phyloP scores from a whole-genome alignment of 2,797 vertebrate species.

The Leucoraja ocellata region DNA sequence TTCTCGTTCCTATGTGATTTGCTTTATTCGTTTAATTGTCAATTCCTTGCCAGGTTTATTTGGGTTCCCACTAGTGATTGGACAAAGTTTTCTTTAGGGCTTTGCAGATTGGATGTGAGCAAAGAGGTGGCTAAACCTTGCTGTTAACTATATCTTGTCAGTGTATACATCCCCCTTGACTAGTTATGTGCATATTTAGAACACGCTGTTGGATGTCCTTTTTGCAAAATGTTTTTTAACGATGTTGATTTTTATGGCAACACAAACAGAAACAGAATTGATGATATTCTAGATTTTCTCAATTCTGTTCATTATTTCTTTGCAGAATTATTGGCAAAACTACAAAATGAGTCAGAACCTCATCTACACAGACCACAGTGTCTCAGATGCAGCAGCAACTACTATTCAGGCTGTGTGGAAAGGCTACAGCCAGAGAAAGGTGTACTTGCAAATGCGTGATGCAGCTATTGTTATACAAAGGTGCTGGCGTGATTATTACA shows the following conservation, averaged over 20 bases:
- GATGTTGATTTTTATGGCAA: background rate
- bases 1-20: background rate
- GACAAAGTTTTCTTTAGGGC: background rate
- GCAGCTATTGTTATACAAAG: conserved; percentile 77
- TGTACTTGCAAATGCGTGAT: conserved; percentile 62
- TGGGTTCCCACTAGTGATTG: background rate
- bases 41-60: background rate
- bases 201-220: no score
- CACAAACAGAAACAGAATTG: no score
- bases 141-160: background rate
- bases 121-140: background rate
- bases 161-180: no score
- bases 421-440: conserved; percentile 64
- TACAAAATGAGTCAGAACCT: conserved; percentile 51
- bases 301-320: conserved; percentile 34
- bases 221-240: background rate
- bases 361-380: conserved; percentile 45
- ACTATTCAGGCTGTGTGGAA: conserved; percentile 79
- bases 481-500: conserved; percentile 63
- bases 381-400: conserved; percentile 62
- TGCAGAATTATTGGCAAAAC: conserved; percentile 76
- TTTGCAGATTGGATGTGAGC: background rate
- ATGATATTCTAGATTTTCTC: background rate
- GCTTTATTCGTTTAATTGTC: background rate
- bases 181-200: background rate